Conservation (phyloP, 1,140 invertebrate genomes). For the Macrosteles quadrilineatus region DNA sequence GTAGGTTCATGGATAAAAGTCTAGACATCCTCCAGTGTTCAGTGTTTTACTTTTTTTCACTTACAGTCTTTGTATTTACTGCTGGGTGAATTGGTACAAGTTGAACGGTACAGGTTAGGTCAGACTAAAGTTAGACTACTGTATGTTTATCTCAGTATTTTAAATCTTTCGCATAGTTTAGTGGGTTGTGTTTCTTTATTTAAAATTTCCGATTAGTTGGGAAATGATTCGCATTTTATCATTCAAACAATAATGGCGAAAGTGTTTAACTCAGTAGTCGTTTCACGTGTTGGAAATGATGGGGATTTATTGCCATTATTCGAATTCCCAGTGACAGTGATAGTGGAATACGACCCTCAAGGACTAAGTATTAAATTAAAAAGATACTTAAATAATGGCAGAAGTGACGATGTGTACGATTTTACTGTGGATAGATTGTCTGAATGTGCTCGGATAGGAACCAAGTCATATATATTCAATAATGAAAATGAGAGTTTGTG, state of each 20-base stretch:
- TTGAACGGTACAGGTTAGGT: too few relatives aligned
- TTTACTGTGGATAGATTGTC: slow-evolving; percentile 47
- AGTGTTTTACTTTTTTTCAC: slow-evolving; percentile 33
- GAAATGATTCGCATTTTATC: too few relatives aligned
- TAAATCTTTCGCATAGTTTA: too few relatives aligned
- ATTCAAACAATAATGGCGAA: too few relatives aligned
- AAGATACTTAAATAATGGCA: slow-evolving; percentile 41
- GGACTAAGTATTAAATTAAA: slow-evolving; percentile 70
- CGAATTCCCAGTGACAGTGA: slow-evolving; percentile 65
- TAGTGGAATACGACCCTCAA: slow-evolving; percentile 74
- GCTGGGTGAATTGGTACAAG: too few relatives aligned
- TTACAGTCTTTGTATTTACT: too few relatives aligned
- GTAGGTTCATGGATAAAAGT: too few relatives aligned
- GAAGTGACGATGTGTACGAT: slow-evolving; percentile 40
- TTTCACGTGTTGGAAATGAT: slow-evolving; percentile 32
- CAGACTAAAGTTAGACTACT: too few relatives aligned
- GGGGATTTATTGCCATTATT: slow-evolving; percentile 65
- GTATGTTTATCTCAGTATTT: too few relatives aligned
- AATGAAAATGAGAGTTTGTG: slow-evolving; percentile 46
- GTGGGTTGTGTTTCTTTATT: too few relatives aligned
- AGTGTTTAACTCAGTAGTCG: slow-evolving; percentile 24
- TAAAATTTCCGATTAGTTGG: too few relatives aligned
- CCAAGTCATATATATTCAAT: slow-evolving; percentile 46
- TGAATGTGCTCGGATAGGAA: slow-evolving; percentile 48
- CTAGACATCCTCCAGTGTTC: neutral